These are phyloP conservation scores for Lynx canadensis DNA, from an alignment of 2,113 vertebrate species.

Conservation along the genomic window DNA sequence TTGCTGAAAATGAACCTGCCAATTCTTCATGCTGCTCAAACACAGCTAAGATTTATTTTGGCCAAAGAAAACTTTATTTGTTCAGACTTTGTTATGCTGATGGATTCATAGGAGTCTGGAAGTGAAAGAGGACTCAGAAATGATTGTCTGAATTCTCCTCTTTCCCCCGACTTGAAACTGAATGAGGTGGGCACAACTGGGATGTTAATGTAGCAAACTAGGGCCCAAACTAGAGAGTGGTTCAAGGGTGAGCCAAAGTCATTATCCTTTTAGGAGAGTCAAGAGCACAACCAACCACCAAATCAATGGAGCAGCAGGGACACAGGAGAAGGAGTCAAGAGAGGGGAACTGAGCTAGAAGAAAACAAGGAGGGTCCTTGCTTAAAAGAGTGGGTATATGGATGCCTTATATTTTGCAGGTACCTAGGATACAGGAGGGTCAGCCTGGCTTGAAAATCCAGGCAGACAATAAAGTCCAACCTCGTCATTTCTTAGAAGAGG, in stretches of 20 bases:
- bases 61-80: conserved; percentile 29
- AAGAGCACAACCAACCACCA: background rate
- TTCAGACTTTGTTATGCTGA: background rate
- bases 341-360: background rate
- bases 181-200: background rate
- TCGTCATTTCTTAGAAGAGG: background rate
- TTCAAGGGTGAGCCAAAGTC: background rate
- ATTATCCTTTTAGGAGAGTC: background rate
- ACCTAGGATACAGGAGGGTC: background rate
- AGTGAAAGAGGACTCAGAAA: background rate
- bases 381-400: background rate
- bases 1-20: background rate
- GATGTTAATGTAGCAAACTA: background rate
- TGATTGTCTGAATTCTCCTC: background rate
- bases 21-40: conserved; percentile 13
- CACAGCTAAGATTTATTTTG: background rate
- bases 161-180: background rate
- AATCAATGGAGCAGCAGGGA: background rate
- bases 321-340: background rate
- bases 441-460: background rate
- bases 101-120: conserved; percentile 2
- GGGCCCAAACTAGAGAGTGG: background rate
- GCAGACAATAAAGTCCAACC: background rate
- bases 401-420: background rate
- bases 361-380: background rate